Base-by-base conservation (phyloP, 1,140 invertebrate species). In the Dendroctonus ponderosae region DNA sequence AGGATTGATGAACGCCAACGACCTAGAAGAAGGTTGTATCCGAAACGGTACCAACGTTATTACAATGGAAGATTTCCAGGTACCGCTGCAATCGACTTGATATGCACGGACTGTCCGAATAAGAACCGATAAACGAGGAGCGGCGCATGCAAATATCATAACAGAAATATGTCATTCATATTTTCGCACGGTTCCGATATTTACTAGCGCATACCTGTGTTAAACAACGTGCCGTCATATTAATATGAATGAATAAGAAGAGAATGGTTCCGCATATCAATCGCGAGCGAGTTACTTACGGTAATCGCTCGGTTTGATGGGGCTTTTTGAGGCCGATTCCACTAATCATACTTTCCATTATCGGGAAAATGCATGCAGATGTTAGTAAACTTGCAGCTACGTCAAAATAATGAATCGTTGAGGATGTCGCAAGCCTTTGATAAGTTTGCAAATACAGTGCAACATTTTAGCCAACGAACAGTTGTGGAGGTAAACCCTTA, bases 151-250 rank as follows among this genome's bases (percentile, higher is more conserved):
- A 69, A 72, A 74, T 74, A 72, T 71, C 61, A 74, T 71, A 72
- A 72, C 62, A 70, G 53, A 74, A 74, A 74, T 74, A 72, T 74
- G 72, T 74, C 72, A 74, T 74, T 74, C 72, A 74, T 74, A 74
- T 74, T 74, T 74, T 74, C 72, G 72, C 72, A 74, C 72, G 72
- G 69, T 74, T 59, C 59, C 63, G 46, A 64, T 68, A 50, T 67
- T 46, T 68, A 53, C 61, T 39, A 51, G 66, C 52, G 56, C 68
- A 72, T 70, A 66, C 67, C 63, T 64, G 59, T 43, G 42, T 64
- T 64, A 48, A 63, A 70, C 62, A 57, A 65, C 60, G 49, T 62
- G 42, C 44, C 65, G 69, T 64, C 60, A 67, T 70, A 70, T 70
- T 67, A 70, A 70, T 70, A 70, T 70, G 62, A 70, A 70, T 70